Conservation (phyloP, 1,140 invertebrate species). For the Caerostris darwini region DNA sequence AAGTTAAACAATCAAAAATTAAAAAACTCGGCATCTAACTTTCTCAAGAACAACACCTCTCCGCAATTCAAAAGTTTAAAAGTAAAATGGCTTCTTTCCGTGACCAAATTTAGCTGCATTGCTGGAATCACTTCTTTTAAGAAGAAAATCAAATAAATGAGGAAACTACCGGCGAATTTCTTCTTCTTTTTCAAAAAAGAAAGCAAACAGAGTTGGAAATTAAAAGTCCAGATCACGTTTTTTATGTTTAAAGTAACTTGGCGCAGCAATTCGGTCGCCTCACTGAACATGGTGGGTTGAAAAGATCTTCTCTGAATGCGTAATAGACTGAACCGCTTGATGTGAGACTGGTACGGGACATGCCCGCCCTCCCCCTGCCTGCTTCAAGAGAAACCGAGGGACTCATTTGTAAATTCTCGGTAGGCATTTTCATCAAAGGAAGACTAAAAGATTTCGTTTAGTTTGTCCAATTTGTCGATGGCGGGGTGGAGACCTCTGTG, state of each 20-base stretch:
- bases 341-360: background rate
- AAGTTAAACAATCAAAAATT: no score
- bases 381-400: background rate
- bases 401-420: slow-evolving; percentile 37
- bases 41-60: background rate
- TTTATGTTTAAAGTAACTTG: slow-evolving; percentile 54
- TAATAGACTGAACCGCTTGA: slow-evolving; percentile 27
- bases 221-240: slow-evolving; percentile 52
- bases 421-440: slow-evolving; percentile 13
- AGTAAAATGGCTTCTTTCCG: background rate
- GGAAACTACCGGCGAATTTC: background rate
- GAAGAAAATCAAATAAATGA: slow-evolving; percentile 26
- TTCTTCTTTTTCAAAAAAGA: slow-evolving; percentile 19
- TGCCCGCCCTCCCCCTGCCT: background rate
- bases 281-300: slow-evolving; percentile 37
- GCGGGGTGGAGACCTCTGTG: background rate
- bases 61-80: background rate
- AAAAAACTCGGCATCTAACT: background rate
- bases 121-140: background rate
- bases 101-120: background rate
- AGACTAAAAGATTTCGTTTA: slow-evolving; percentile 36
- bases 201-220: slow-evolving; percentile 45
- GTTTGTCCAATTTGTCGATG: background rate
- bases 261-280: slow-evolving; percentile 10
- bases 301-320: slow-evolving; percentile 11